Evolutionary conservation across 2,888 invertebrate species (phyloP).

Genomic region (Eutolmus rufibarbis): DNA sequence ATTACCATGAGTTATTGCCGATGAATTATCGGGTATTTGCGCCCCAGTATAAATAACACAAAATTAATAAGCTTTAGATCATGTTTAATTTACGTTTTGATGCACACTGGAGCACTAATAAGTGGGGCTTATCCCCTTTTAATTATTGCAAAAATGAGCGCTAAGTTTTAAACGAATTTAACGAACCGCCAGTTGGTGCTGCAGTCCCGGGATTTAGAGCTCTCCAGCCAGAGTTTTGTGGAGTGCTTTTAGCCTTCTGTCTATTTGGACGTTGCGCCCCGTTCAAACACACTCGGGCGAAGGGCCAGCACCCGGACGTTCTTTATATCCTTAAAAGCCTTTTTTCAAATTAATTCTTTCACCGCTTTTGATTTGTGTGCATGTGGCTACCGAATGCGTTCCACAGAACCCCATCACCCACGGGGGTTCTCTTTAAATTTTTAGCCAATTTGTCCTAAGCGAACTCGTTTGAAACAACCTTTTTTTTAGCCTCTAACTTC

Average conservation of each 20-base stretch:
- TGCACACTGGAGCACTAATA: background rate
- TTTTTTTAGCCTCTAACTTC: background rate
- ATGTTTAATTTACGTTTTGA: background rate
- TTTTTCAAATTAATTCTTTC: background rate
- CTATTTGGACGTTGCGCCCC: background rate
- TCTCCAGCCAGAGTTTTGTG: background rate
- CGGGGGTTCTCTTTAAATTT: background rate
- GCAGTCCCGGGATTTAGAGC: background rate
- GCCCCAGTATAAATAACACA: background rate
- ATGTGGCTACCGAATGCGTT: background rate
- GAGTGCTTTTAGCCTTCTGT: background rate
- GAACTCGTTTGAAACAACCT: background rate
- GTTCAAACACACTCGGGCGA: background rate
- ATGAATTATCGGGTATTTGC: background rate
- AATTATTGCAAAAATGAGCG: background rate
- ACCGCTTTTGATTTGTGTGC: background rate
- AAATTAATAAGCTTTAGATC: background rate
- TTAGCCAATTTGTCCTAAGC: background rate
- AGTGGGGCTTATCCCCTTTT: background rate
- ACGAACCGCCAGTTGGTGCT: background rate
- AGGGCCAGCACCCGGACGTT: background rate
- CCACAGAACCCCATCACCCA: background rate
- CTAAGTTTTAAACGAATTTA: background rate
- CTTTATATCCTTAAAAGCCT: background rate
- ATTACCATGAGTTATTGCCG: background rate